A percentile compares a stretch with the other conserved stretches of the same genome.
These are phyloP conservation scores for Stigmatopora argus DNA, from an alignment of 2,113 vertebrate species.

Conservation along the genomic window DNA sequence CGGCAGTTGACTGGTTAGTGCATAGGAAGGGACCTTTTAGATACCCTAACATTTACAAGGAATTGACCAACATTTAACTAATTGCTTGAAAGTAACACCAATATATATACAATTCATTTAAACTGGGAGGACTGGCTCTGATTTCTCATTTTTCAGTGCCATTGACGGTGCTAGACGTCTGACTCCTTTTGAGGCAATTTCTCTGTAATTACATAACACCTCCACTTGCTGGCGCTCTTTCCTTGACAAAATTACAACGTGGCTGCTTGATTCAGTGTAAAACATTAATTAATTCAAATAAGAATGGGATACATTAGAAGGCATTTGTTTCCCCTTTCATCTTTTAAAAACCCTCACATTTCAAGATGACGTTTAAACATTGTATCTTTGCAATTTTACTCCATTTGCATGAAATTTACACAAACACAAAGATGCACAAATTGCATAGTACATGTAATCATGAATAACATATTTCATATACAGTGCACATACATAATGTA, in stretches of 20 bases:
- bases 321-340: neutral
- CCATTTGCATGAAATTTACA: too few relatives aligned
- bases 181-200: too few relatives aligned
- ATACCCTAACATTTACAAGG: too few relatives aligned
- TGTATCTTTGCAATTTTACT: neutral
- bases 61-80: too few relatives aligned
- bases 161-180: too few relatives aligned
- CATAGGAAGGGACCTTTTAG: too few relatives aligned
- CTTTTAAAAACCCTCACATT: neutral
- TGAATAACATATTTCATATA: neutral
- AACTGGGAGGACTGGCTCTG: too few relatives aligned
- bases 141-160: too few relatives aligned
- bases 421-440: neutral
- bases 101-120: too few relatives aligned
- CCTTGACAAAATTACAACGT: conserved; percentile 2
- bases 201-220: neutral
- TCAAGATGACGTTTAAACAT: neutral
- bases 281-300: neutral
- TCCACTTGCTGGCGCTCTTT: conserved; percentile 42
- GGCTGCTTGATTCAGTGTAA: neutral
- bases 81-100: too few relatives aligned
- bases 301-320: conserved; percentile 2
- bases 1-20: too few relatives aligned
- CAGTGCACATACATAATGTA: neutral
- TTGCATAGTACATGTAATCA: too few relatives aligned